Evolutionary conservation across 1,140 invertebrate species (phyloP).

Genomic region (Diorhabda elongata): DNA sequence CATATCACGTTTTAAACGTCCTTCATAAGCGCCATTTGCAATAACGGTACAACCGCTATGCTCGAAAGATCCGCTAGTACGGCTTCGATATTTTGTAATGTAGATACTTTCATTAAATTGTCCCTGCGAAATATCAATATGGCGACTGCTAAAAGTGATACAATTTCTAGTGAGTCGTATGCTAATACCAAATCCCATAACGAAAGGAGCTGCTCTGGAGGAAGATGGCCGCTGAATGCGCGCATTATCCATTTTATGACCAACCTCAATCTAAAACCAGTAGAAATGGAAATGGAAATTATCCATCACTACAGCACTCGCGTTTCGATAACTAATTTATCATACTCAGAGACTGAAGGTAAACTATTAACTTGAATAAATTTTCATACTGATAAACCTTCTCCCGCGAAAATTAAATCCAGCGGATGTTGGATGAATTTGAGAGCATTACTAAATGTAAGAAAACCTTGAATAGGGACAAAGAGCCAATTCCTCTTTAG

Average conservation of each 20-base stretch:
- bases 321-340: too few species aligned
- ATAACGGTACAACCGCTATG: slow-evolving; percentile 78
- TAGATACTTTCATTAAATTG: slow-evolving; percentile 86
- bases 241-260: slow-evolving; percentile 95
- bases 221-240: slow-evolving; percentile 89
- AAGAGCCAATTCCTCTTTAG: too few species aligned
- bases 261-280: slow-evolving; percentile 68
- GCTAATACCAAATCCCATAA: slow-evolving; percentile 89
- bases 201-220: slow-evolving; percentile 84
- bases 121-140: slow-evolving; percentile 90
- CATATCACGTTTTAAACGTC: slow-evolving; percentile 34
- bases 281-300: not conserved
- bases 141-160: slow-evolving; percentile 79
- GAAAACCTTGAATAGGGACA: too few species aligned
- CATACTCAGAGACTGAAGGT: too few species aligned
- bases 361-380: too few species aligned
- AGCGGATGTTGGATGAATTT: too few species aligned
- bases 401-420: too few species aligned
- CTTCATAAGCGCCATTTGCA: slow-evolving; percentile 65
- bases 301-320: too few species aligned
- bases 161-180: slow-evolving; percentile 86
- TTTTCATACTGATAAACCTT: too few species aligned
- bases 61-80: slow-evolving; percentile 88
- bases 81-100: slow-evolving; percentile 79
- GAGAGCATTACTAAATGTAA: too few species aligned